Conservation (phyloP, 1,140 invertebrate genomes). For the Drosophila dunni region DNA sequence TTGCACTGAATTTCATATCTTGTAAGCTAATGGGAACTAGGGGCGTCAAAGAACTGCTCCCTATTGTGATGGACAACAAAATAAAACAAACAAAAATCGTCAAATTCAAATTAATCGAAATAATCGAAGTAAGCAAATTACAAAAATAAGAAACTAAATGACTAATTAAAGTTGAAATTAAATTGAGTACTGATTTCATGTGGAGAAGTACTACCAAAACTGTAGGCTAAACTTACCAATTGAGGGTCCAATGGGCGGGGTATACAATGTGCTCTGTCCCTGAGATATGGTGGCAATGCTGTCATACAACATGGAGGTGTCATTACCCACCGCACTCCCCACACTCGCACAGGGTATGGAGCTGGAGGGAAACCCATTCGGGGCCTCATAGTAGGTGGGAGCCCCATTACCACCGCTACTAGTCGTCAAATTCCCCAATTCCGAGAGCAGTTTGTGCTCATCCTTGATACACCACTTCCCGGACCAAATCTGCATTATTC, state of each 20-base stretch:
- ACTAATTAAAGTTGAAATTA: background rate
- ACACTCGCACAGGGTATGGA: conserved; percentile 81
- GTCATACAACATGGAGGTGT: conserved; percentile 87
- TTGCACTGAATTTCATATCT: conserved; percentile 89
- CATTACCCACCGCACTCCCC: conserved; percentile 47
- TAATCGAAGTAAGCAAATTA: conserved; percentile 5
- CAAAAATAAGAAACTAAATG: background rate
- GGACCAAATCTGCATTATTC: conserved; percentile 89
- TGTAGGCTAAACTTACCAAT: conserved; percentile 86
- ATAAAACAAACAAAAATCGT: conserved; percentile 1
- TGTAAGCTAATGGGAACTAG: conserved; percentile 92
- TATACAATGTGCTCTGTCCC: conserved; percentile 90
- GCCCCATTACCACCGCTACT: conserved; percentile 65
- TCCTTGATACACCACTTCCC: conserved; percentile 95
- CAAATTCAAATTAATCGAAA: background rate
- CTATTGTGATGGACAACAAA: conserved; percentile 65
- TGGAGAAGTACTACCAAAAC: too few species aligned
- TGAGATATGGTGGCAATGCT: conserved; percentile 91
- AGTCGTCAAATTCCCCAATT: conserved; percentile 88
- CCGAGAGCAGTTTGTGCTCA: conserved; percentile 93
- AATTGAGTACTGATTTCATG: too few species aligned
- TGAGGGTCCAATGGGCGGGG: conserved; percentile 88
- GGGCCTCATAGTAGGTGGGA: conserved; percentile 87
- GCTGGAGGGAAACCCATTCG: conserved; percentile 87
- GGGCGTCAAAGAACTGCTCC: conserved; percentile 89